These are phyloP conservation scores for Bombus breviceps DNA, from an alignment of 1,140 invertebrate species.

Conservation along the genomic window DNA sequence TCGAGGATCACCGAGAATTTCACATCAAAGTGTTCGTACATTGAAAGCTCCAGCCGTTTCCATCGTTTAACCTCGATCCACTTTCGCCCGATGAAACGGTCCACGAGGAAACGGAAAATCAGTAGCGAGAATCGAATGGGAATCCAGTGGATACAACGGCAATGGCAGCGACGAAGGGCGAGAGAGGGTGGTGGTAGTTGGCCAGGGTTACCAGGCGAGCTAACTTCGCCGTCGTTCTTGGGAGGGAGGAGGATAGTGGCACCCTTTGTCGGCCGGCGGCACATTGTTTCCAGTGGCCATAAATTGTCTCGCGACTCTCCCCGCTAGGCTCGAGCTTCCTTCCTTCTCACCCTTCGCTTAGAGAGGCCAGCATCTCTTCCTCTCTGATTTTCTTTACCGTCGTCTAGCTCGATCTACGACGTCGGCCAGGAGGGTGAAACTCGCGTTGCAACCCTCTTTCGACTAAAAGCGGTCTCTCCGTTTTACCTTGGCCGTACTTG, in stretches of 20 bases:
- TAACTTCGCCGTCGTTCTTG: conserved; percentile 62
- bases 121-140: background rate
- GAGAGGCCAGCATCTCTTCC: conserved; percentile 10
- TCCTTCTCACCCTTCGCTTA: conserved; percentile 59
- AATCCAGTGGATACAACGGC: background rate
- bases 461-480: conserved; percentile 18
- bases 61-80: too few relatives aligned
- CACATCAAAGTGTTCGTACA: too few relatives aligned
- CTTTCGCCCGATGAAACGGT: background rate
- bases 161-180: too few relatives aligned
- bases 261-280: conserved; percentile 66
- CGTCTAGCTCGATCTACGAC: conserved; percentile 42
- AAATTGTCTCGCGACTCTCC: conserved; percentile 72
- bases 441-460: conserved; percentile 16
- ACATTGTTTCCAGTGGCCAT: conserved; percentile 74
- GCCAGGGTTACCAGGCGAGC: conserved; percentile 46
- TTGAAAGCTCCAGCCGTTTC: too few relatives aligned
- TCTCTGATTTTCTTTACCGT: conserved; percentile 57
- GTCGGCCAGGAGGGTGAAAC: conserved; percentile 4
- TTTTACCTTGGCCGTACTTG: conserved; percentile 45
- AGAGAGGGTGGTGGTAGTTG: conserved; percentile 42
- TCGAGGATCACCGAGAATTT: too few relatives aligned
- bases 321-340: conserved; percentile 66
- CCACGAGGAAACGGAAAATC: conserved; percentile 47
- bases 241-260: conserved; percentile 34